These are phyloP conservation scores for Timandra comae DNA, from an alignment of 2,888 invertebrate species.

Conservation along the genomic window DNA sequence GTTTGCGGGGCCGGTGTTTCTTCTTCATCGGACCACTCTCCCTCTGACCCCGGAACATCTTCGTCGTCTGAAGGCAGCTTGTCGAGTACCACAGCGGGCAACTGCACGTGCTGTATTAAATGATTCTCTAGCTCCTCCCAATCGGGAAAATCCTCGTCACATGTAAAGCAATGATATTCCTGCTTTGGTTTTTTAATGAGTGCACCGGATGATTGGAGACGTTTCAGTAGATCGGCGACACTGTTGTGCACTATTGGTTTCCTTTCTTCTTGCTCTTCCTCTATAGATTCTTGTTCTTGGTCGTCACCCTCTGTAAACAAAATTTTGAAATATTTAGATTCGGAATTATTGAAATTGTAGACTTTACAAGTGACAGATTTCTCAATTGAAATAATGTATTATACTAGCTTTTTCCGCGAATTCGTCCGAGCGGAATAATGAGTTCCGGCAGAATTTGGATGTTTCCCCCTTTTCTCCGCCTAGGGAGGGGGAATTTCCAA, in stretches of 20 bases:
- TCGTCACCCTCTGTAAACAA: constrained; percentile 47
- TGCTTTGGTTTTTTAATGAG: constrained; percentile 55
- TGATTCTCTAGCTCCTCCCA: constrained; percentile 69
- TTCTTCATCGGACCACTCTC: constrained; percentile 68
- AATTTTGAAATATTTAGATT: no score
- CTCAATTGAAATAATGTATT: no score
- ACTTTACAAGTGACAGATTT: no score
- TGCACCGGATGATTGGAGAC: constrained; percentile 55
- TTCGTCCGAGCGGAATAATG: no score
- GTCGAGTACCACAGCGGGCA: constrained; percentile 68
- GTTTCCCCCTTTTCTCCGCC: no score
- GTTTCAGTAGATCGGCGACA: constrained; percentile 52
- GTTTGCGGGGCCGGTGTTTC: constrained; percentile 38
- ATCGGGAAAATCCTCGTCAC: constrained; percentile 64
- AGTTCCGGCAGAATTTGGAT: no score
- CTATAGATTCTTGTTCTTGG: constrained; percentile 33
- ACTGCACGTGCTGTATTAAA: constrained; percentile 73
- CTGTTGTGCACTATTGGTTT: constrained; percentile 29
- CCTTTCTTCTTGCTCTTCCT: constrained; percentile 28
- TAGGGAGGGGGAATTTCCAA: no score
- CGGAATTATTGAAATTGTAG: no score
- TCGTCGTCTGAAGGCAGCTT: constrained; percentile 74
- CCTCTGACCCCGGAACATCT: constrained; percentile 53
- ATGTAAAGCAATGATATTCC: constrained; percentile 68
- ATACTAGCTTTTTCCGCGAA: no score